Percentiles rank a stretch among this genome's conserved stretches.
phyloP scores from a whole-genome alignment of 1,140 invertebrate genomes.

The Lanistes nyassanus region DNA sequence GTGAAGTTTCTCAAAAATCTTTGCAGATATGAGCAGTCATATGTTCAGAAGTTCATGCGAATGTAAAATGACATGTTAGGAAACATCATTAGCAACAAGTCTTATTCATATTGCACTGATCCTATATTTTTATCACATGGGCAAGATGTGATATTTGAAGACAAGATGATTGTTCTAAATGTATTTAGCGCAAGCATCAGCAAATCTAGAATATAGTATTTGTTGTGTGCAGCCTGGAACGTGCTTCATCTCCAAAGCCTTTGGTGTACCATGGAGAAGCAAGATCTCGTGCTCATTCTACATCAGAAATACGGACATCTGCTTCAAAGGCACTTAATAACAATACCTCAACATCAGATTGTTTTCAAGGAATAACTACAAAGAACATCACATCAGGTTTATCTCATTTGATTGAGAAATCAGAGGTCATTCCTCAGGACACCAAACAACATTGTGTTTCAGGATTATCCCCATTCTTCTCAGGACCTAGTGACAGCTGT shows the following conservation, averaged over 20 bases:
- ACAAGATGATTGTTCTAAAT: no score
- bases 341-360: neutral
- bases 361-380: neutral
- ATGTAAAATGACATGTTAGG: no score
- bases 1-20: no score
- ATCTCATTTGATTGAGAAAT: neutral
- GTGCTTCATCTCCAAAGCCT: neutral
- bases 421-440: neutral
- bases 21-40: no score
- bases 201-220: no score
- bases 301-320: neutral
- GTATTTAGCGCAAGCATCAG: no score
- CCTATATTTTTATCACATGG: no score
- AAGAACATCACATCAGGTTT: neutral
- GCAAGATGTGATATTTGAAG: no score
- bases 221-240: no score
- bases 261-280: neutral
- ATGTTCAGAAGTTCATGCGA: no score
- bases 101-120: no score
- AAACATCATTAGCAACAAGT: no score
- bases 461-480: slow-evolving; percentile 6
- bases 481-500: neutral
- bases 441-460: neutral
- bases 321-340: neutral
- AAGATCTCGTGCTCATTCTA: neutral